Evolutionary conservation across 2,888 invertebrate species (phyloP).

Genomic region (Stenchaetothrips biformis): DNA sequence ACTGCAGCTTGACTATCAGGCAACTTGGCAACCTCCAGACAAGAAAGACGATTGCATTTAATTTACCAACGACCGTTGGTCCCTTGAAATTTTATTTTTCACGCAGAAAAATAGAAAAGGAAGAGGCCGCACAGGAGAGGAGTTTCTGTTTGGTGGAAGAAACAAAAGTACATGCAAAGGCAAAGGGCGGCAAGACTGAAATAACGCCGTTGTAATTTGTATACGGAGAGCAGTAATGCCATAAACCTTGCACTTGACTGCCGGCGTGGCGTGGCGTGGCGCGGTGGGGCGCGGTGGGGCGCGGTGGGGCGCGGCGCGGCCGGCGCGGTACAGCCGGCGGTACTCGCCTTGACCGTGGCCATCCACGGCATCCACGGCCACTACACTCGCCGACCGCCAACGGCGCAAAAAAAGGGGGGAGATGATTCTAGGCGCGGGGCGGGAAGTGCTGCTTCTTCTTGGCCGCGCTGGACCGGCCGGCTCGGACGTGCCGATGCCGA

Average conservation of each 20-base stretch:
- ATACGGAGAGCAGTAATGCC: constrained; percentile 6
- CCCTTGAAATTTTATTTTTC: no score
- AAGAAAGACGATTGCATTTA: no score
- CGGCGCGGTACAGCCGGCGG: background rate
- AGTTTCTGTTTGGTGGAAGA: background rate
- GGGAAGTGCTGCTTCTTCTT: background rate
- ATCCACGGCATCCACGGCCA: background rate
- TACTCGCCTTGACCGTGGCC: background rate
- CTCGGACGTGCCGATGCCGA: no score
- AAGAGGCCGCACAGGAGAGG: background rate
- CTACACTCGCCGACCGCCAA: background rate
- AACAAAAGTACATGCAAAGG: constrained; percentile 18
- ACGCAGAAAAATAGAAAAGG: no score
- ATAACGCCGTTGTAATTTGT: constrained; percentile 13
- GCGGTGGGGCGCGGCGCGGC: background rate
- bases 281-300: background rate
- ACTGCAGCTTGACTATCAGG: no score
- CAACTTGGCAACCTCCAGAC: no score
- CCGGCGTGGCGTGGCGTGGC: no score
- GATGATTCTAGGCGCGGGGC: background rate
- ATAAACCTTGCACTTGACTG: constrained; percentile 23
- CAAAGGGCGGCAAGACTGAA: constrained; percentile 13
- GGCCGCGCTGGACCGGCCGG: no score
- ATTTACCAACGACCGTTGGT: no score
- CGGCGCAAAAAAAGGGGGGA: background rate